These are phyloP conservation scores for Aproaerema taeniolella DNA, from an alignment of 2,888 invertebrate species.

Conservation along the genomic window DNA sequence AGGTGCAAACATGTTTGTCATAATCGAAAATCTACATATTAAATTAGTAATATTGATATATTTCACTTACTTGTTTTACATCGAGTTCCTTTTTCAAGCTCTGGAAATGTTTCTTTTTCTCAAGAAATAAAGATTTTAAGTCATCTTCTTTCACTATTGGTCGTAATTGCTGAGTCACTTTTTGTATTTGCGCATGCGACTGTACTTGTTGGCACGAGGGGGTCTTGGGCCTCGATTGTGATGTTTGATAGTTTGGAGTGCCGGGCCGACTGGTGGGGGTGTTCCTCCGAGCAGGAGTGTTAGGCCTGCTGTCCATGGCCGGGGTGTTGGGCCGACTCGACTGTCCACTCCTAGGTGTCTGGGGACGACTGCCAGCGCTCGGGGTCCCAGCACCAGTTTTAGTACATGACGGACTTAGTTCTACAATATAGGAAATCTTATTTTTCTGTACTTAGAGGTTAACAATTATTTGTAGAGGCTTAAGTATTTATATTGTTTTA, in stretches of 20 bases:
- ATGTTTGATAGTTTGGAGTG: constrained; percentile 1
- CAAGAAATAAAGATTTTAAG: constrained; percentile 35
- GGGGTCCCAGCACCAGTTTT: constrained; percentile 31
- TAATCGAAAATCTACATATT: too few relatives aligned
- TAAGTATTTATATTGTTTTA: too few relatives aligned
- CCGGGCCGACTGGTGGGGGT: constrained; percentile 10
- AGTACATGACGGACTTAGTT: too few relatives aligned
- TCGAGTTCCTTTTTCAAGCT: constrained; percentile 64
- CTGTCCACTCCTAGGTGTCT: constrained; percentile 37
- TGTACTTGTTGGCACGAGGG: constrained; percentile 22
- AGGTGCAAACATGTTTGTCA: too few relatives aligned
- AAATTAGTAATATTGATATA: too few relatives aligned
- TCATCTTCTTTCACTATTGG: constrained; percentile 39
- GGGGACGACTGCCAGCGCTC: constrained; percentile 38
- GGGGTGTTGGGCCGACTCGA: constrained; percentile 16
- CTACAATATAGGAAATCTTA: too few relatives aligned
- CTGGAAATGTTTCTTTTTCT: constrained; percentile 50
- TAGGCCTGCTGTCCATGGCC: neutral
- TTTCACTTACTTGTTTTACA: constrained; percentile 55
- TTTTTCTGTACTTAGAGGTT: too few relatives aligned
- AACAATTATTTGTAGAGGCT: too few relatives aligned
- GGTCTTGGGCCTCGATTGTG: constrained; percentile 19
- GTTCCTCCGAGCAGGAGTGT: neutral
- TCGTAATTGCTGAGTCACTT: too few relatives aligned
- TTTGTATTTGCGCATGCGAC: neutral